Evolutionary conservation across 2,797 vertebrate species (phyloP).

Genomic region (Chiloscyllium punctatum): DNA sequence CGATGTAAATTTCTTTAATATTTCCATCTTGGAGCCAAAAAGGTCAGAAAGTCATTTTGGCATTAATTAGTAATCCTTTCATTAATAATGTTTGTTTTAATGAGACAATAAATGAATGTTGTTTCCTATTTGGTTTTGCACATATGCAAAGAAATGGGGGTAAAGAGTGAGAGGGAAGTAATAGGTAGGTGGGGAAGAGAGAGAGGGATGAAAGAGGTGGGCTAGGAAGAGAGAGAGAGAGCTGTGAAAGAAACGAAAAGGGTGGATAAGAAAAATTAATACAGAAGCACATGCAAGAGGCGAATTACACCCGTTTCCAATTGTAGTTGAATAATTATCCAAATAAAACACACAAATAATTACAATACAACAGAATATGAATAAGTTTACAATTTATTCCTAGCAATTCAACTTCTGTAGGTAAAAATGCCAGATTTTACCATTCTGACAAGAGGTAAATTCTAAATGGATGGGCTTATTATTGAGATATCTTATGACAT

Average conservation of each 20-base stretch:
- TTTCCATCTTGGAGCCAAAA: not conserved
- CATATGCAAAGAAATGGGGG: no score
- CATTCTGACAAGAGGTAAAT: slow-evolving; percentile 27
- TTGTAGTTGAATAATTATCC: not conserved
- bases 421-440: slow-evolving; percentile 24
- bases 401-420: slow-evolving; percentile 16
- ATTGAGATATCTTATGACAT: not conserved
- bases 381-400: slow-evolving; percentile 34
- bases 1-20: not conserved
- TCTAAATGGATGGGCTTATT: not conserved
- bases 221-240: not conserved
- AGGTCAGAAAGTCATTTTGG: not conserved
- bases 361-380: slow-evolving; percentile 23
- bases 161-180: not conserved
- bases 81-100: not conserved
- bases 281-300: not conserved
- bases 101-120: not conserved
- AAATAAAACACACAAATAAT: slow-evolving; percentile 12
- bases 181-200: not conserved
- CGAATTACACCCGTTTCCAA: not conserved
- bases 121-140: not conserved
- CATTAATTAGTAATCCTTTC: not conserved
- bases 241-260: not conserved
- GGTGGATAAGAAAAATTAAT: not conserved
- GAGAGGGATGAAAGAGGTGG: not conserved